A percentile compares a stretch with the other conserved stretches of the same genome.
Evolutionary conservation across 1,140 invertebrate genomes (phyloP).

Genomic region (Bombus waltoni): DNA sequence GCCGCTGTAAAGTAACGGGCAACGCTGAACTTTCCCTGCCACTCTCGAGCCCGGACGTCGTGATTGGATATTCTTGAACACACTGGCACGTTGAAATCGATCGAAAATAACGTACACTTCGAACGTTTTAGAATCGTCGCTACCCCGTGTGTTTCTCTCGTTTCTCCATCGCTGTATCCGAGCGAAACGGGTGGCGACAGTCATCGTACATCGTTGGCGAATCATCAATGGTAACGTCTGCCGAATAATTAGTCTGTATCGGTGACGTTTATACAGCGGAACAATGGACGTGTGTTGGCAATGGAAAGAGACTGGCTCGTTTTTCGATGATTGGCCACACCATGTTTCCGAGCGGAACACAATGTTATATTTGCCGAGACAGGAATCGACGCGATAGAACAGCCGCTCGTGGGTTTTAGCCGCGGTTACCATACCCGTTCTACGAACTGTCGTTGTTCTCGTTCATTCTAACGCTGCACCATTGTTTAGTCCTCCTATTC

Average conservation of each 20-base stretch:
- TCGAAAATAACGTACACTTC: neutral
- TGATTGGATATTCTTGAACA: too few relatives aligned
- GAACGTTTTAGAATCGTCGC: neutral
- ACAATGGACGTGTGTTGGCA: constrained; percentile 26
- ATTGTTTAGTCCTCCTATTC: constrained; percentile 54
- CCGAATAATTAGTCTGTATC: constrained; percentile 40
- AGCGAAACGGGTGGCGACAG: neutral
- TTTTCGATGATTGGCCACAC: constrained; percentile 19
- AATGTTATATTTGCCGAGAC: constrained; percentile 17
- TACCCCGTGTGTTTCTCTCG: neutral
- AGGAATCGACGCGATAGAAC: constrained; percentile 25
- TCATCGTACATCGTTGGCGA: neutral
- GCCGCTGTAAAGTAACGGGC: neutral
- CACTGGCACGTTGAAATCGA: neutral
- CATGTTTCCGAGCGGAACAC: neutral
- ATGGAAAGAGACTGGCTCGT: neutral
- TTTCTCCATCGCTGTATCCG: neutral
- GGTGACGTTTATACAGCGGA: neutral
- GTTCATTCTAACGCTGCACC: constrained; percentile 26
- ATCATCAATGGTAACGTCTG: neutral
- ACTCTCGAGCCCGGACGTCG: too few relatives aligned
- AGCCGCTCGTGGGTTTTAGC: constrained; percentile 17
- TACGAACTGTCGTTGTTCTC: neutral
- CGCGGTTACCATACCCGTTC: neutral
- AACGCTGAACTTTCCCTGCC: neutral